These are phyloP conservation scores for Unio delphinus DNA, from an alignment of 2,888 invertebrate species.

Conservation along the genomic window DNA sequence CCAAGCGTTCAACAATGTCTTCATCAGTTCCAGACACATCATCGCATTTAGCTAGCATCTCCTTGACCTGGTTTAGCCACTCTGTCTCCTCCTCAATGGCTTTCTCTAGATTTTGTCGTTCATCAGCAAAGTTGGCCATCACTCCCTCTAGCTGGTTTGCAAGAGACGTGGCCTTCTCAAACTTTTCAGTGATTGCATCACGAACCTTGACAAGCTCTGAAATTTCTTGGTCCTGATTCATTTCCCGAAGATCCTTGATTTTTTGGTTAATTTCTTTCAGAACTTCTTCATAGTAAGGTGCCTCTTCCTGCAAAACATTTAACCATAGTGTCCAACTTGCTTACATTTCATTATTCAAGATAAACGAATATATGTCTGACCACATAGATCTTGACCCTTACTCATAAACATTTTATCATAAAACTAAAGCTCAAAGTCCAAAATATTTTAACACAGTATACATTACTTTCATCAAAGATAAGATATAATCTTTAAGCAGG, in stretches of 20 bases:
- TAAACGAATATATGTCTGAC: no score
- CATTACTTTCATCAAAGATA: no score
- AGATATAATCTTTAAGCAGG: no score
- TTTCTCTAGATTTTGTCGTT: conserved; percentile 58
- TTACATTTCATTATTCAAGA: no score
- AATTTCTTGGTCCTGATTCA: conserved; percentile 82
- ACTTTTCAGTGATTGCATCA: conserved; percentile 73
- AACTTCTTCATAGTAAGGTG: conserved; percentile 83
- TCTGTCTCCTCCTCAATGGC: conserved; percentile 59
- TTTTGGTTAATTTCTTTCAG: conserved; percentile 85
- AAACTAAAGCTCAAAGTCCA: no score
- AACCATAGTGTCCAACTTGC: no score
- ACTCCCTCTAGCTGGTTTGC: conserved; percentile 83
- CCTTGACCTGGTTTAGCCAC: conserved; percentile 59
- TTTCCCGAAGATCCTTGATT: conserved; percentile 83
- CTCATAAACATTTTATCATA: no score
- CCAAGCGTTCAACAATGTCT: conserved; percentile 85
- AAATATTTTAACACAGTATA: no score
- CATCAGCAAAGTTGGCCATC: conserved; percentile 79
- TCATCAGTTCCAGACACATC: conserved; percentile 82
- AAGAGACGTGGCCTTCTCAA: conserved; percentile 81
- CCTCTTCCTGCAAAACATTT: conserved; percentile 75
- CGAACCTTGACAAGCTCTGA: conserved; percentile 71
- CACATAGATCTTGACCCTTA: no score
- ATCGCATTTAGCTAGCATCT: conserved; percentile 60